Conservation (phyloP, 2,888 invertebrate genomes). For the Oxycera nigricornis region DNA sequence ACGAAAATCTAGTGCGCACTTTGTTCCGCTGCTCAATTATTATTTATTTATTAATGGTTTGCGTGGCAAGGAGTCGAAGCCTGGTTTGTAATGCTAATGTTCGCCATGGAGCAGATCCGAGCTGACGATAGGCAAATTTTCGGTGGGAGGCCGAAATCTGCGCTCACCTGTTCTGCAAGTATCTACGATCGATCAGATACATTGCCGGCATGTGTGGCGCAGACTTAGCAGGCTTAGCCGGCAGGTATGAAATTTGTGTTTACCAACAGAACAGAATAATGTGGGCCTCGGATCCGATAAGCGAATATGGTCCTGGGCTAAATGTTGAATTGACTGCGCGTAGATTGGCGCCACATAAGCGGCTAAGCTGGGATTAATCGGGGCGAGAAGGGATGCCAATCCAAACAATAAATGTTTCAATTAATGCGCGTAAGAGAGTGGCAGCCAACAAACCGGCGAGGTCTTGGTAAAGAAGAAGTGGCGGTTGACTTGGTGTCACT, state of each 20-base stretch:
- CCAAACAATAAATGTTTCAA: neutral
- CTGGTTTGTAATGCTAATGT: constrained; percentile 13
- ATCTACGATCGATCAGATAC: constrained; percentile 4
- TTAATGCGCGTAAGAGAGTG: neutral
- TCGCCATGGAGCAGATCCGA: neutral
- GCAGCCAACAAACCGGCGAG: neutral
- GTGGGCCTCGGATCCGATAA: neutral
- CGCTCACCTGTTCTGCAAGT: constrained; percentile 8
- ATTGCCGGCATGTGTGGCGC: neutral
- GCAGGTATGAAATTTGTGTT: constrained; percentile 8
- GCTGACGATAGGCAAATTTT: constrained; percentile 7
- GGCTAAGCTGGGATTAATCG: neutral
- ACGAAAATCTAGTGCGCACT: too few relatives aligned
- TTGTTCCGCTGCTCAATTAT: too few relatives aligned
- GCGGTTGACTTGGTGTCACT: neutral
- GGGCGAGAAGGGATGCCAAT: neutral
- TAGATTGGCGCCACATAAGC: constrained; percentile 14
- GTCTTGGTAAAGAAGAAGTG: neutral
- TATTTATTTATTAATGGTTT: neutral
- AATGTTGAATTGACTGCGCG: neutral
- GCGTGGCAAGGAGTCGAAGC: neutral
- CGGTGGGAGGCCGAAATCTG: constrained; percentile 13
- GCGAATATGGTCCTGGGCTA: neutral
- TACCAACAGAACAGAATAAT: constrained; percentile 17
- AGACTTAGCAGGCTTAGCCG: too few relatives aligned